Evolutionary conservation across 1,140 invertebrate species (phyloP), one percentile per base, ranked within the genome.

Genomic region (Dendroctonus valens): DNA sequence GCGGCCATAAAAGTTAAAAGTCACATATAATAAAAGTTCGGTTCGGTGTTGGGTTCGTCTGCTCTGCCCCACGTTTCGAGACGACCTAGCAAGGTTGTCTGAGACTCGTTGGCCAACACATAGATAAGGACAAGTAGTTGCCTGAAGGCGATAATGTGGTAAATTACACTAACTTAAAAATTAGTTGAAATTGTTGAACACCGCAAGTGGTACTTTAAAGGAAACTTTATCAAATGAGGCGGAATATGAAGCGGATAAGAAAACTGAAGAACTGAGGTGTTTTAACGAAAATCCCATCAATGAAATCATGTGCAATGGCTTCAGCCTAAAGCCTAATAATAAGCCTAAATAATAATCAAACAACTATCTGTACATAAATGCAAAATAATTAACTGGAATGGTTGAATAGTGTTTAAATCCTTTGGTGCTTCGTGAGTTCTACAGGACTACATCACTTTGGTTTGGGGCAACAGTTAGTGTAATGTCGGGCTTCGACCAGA

Each of bases 241-340:
- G 1, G 26, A 26, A 26, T 2, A 1, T 26, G 26, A n/a, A 12
- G 49, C 4, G 38, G 8, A 59, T 26, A 26, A 26, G 26, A 26
- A 26, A 26, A 26, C 26, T 26, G 63, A 51, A 37, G 26, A 40
- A 51, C 55, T 51, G 73, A 75, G 79, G 61, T 79, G 77, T 40
- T 63, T 81, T n/a, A 81, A 81, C 2, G 78, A 81, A 70, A 81
- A 80, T 69, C 65, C 82, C 7, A 80, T 82, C 53, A 81, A 80
- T 59, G 80, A 82, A 51, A 77, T 81, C 5, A 70, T 82, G 38
- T 82, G 75, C 72, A 78, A 81, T 72, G 81, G 80, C 0, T 79
- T n/a, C n/a, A n/a, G n/a, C n/a, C n/a, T n/a, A n/a, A n/a, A n/a
- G n/a, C n/a, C n/a, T n/a, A n/a, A n/a, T 80, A 46, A 77, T 78